Conservation (phyloP, 2,797 vertebrate genomes). For the Threskiornis aethiopicus region DNA sequence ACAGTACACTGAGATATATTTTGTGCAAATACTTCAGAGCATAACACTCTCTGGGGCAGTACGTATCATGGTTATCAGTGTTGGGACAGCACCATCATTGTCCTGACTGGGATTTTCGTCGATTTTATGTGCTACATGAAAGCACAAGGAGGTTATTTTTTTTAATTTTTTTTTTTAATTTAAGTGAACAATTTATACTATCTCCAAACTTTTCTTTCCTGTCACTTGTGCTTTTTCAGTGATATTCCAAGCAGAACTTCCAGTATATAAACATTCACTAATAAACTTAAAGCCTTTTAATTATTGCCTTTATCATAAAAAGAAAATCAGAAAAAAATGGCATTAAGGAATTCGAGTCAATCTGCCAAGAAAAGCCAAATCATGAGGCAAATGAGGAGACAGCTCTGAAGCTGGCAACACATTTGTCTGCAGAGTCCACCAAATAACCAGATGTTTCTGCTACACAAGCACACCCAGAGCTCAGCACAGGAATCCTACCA, state of each 20-base stretch:
- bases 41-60: neutral
- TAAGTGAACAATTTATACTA: neutral
- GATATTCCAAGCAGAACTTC: neutral
- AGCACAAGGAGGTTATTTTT: neutral
- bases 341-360: neutral
- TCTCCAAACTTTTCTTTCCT: neutral
- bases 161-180: neutral
- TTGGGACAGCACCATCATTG: neutral
- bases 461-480: neutral
- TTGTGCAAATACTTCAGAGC: neutral
- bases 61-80: neutral
- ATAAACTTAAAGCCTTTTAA: neutral
- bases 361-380: constrained; percentile 34
- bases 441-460: constrained; percentile 38
- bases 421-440: constrained; percentile 45
- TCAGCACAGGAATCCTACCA: constrained; percentile 25
- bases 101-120: neutral
- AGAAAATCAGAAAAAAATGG: neutral
- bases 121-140: neutral
- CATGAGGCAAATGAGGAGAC: constrained; percentile 19
- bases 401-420: constrained; percentile 9
- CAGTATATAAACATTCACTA: neutral
- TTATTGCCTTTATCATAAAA: neutral
- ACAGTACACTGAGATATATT: neutral
- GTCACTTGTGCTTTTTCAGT: neutral